These are phyloP conservation scores for Machaerirhynchus nigripectus DNA, from an alignment of 2,113 vertebrate genomes.

Conservation along the genomic window DNA sequence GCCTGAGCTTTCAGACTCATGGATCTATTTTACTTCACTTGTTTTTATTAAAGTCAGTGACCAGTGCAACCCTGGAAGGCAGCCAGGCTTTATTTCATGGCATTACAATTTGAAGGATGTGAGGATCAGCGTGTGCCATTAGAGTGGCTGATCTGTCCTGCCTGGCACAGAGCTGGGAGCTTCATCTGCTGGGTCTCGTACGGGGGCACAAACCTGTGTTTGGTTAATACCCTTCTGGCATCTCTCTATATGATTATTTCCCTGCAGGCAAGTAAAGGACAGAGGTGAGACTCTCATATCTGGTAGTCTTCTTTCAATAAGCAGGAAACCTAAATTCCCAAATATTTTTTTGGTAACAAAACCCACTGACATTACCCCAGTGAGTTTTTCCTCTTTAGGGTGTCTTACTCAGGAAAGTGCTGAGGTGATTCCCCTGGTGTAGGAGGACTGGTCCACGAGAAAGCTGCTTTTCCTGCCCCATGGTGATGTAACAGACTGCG, in stretches of 20 bases:
- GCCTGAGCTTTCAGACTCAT: neutral
- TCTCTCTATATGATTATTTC: neutral
- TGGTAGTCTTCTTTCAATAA: neutral
- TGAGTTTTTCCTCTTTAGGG: neutral
- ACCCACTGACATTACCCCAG: neutral
- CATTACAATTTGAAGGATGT: neutral
- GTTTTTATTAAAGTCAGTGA: conserved; percentile 13
- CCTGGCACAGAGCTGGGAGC: neutral
- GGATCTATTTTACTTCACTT: neutral
- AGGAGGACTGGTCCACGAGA: neutral
- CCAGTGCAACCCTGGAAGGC: neutral
- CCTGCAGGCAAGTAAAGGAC: neutral
- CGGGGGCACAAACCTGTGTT: neutral
- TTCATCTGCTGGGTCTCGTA: neutral
- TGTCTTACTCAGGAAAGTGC: neutral
- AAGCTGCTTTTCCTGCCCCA: neutral
- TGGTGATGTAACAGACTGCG: neutral
- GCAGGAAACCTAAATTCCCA: neutral
- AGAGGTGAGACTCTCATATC: neutral
- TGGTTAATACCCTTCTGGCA: neutral
- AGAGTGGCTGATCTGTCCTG: neutral
- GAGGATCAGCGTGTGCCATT: accelerated
- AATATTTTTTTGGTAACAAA: neutral
- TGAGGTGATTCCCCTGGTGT: neutral
- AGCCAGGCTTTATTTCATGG: neutral